phyloP scores from a whole-genome alignment of 2,888 invertebrate species.

The Xestia c-nigrum region DNA sequence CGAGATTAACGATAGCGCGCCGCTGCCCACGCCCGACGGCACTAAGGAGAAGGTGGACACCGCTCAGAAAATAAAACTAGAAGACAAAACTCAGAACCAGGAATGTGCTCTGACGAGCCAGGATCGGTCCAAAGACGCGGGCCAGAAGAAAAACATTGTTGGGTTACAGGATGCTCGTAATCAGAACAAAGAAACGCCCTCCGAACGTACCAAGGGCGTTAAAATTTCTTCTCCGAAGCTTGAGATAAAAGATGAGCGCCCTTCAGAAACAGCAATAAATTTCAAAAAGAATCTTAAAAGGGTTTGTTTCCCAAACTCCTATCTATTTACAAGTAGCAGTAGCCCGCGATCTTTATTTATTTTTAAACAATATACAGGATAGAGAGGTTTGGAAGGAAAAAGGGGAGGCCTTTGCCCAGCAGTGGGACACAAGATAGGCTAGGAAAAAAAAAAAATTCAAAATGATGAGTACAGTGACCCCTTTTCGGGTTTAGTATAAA shows the following conservation, averaged over 20 bases:
- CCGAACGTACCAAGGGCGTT: slow-evolving; percentile 65
- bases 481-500: no score
- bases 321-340: neutral
- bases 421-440: no score
- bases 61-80: slow-evolving; percentile 67
- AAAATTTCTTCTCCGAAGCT: slow-evolving; percentile 63
- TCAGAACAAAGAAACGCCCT: slow-evolving; percentile 70
- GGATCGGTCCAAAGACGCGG: slow-evolving; percentile 56
- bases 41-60: slow-evolving; percentile 72
- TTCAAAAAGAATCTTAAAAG: slow-evolving; percentile 82
- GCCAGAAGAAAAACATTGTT: slow-evolving; percentile 73
- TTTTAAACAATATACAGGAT: no score
- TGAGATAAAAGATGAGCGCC: slow-evolving; percentile 66
- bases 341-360: no score
- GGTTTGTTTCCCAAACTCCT: slow-evolving; percentile 71
- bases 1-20: slow-evolving; percentile 78
- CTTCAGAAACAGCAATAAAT: slow-evolving; percentile 65
- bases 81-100: slow-evolving; percentile 63
- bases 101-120: slow-evolving; percentile 52
- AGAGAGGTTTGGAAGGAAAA: no score
- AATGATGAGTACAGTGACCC: no score
- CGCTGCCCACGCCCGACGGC: slow-evolving; percentile 80
- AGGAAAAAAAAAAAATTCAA: no score
- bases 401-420: no score
- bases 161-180: slow-evolving; percentile 79